Conservation (phyloP, 2,797 vertebrate species). For the Alfaro cultratus region DNA sequence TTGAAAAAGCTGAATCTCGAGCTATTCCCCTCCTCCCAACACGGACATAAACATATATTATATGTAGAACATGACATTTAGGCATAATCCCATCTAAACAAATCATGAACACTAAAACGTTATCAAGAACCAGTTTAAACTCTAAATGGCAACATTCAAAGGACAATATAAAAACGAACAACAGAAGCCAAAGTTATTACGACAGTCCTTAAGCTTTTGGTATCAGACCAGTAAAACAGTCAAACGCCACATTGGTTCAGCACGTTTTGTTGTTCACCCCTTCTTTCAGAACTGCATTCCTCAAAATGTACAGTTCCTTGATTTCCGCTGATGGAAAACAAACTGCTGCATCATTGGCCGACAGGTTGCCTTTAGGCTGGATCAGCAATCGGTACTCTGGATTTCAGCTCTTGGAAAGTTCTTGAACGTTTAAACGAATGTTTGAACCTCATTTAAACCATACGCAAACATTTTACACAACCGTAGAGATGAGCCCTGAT, state of each 20-base stretch:
- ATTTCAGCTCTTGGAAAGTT: not conserved
- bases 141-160: not conserved
- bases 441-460: not conserved
- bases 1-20: constrained; percentile 21
- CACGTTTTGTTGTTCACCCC: not conserved
- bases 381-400: not conserved
- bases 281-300: not conserved
- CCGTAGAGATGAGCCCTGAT: too few species aligned
- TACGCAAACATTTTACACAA: not conserved
- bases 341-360: not conserved
- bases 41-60: not conserved
- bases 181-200: not conserved
- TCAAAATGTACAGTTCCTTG: not conserved
- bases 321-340: not conserved
- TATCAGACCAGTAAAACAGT: not conserved
- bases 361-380: not conserved
- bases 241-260: not conserved
- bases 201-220: not conserved
- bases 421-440: not conserved
- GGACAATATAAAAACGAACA: not conserved
- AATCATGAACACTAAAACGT: not conserved
- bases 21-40: not conserved
- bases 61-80: not conserved
- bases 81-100: not conserved
- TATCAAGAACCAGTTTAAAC: not conserved